Evolutionary conservation across 2,113 vertebrate genomes (phyloP).

Genomic region (Aplodontia rufa): DNA sequence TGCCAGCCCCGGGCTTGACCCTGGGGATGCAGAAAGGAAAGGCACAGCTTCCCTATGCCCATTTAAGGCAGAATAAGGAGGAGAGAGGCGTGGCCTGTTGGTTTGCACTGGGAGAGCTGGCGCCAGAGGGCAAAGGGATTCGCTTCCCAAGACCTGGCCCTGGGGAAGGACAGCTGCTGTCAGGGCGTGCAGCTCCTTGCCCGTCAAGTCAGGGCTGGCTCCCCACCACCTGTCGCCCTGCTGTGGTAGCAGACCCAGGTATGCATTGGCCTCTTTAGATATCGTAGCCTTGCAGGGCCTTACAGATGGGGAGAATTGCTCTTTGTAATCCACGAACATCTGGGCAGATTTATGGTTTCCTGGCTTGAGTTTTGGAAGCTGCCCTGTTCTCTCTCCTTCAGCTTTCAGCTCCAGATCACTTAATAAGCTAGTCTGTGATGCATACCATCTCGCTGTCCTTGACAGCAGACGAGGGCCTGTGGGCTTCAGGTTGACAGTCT

Average conservation of each 20-base stretch:
- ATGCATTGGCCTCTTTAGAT: neutral
- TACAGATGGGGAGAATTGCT: neutral
- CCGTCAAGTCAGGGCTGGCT: neutral
- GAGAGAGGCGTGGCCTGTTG: neutral
- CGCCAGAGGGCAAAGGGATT: accelerated
- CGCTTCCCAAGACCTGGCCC: neutral
- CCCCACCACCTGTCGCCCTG: neutral
- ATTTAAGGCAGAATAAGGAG: neutral
- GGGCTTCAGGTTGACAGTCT: neutral
- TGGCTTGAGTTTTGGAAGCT: neutral
- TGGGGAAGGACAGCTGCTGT: neutral
- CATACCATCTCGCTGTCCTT: neutral
- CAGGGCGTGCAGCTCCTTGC: accelerated
- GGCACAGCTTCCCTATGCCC: neutral
- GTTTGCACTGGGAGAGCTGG: neutral
- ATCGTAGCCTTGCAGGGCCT: neutral
- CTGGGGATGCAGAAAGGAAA: neutral
- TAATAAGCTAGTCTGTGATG: neutral
- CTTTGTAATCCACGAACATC: neutral
- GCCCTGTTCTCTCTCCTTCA: neutral
- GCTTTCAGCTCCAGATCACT: constrained; percentile 4
- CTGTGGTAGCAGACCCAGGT: neutral
- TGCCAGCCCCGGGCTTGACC: neutral
- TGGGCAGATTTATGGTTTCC: neutral
- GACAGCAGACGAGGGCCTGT: neutral